phyloP scores from a whole-genome alignment of 1,140 invertebrate species.

The Hylaeus anthracinus region DNA sequence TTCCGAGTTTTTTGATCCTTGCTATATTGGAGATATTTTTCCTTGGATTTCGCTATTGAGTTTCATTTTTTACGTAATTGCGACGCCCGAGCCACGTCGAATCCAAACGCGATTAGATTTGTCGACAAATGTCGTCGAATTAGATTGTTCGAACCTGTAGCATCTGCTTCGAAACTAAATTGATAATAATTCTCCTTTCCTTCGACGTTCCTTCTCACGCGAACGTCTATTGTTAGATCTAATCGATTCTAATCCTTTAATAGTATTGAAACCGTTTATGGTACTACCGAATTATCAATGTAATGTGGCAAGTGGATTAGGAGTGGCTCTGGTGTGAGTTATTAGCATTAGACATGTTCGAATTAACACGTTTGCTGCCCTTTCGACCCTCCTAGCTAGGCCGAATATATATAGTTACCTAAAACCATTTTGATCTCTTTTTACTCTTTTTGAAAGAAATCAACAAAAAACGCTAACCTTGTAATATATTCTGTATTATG shows the following conservation, averaged over 20 bases:
- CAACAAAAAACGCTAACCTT: slow-evolving; percentile 63
- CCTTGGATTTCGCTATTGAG: slow-evolving; percentile 64
- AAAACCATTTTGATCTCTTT: slow-evolving; percentile 65
- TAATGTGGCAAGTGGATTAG: slow-evolving; percentile 34
- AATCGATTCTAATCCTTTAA: too few relatives aligned
- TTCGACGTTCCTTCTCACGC: too few relatives aligned
- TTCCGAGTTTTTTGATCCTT: slow-evolving; percentile 68
- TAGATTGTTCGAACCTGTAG: too few relatives aligned
- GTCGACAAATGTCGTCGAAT: background rate
- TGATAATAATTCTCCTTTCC: too few relatives aligned
- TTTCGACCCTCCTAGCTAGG: slow-evolving; percentile 71
- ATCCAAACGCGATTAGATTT: background rate
- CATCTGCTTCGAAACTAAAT: too few relatives aligned
- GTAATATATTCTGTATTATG: slow-evolving; percentile 74
- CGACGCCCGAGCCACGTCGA: slow-evolving; percentile 57
- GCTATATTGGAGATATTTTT: slow-evolving; percentile 65
- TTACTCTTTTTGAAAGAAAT: slow-evolving; percentile 61
- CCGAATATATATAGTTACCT: slow-evolving; percentile 66
- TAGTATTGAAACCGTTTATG: too few relatives aligned
- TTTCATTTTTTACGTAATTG: slow-evolving; percentile 64
- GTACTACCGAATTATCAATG: background rate
- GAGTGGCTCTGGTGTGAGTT: slow-evolving; percentile 61
- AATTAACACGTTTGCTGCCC: slow-evolving; percentile 73
- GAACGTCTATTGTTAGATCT: too few relatives aligned
- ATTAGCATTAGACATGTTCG: slow-evolving; percentile 72